Evolutionary conservation across 2,113 vertebrate genomes (phyloP).

Genomic region (Hepsetus odoe): DNA sequence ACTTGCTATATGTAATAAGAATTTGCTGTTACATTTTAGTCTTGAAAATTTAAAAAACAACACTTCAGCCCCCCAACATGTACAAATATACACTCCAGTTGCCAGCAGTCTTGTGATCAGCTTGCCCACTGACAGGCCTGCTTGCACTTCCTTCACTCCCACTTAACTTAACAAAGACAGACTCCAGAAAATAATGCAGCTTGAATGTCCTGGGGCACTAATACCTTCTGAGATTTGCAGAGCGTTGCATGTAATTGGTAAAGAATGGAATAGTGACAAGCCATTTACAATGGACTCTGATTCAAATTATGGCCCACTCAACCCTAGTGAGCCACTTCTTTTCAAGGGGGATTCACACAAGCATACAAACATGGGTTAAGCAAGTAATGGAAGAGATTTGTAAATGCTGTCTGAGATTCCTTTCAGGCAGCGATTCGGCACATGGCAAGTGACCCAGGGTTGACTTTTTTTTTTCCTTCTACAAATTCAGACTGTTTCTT

Average conservation of each 20-base stretch:
- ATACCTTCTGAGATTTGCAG: conserved; percentile 46
- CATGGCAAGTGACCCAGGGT: background rate
- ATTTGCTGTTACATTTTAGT: too few species aligned
- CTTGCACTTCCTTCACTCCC: conserved; percentile 50
- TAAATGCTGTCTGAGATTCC: conserved; percentile 6
- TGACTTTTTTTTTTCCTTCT: background rate
- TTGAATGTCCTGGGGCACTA: conserved; percentile 32
- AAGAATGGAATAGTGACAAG: conserved; percentile 37
- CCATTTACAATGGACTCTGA: conserved; percentile 38
- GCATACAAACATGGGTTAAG: conserved; percentile 39
- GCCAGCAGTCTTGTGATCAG: conserved; percentile 54
- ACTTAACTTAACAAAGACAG: conserved; percentile 54
- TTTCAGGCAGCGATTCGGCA: conserved; percentile 18
- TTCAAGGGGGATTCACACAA: conserved; percentile 34
- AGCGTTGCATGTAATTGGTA: conserved; percentile 42
- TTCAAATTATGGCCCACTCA: conserved; percentile 41
- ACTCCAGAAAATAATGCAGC: conserved; percentile 25
- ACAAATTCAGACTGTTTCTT: too few species aligned
- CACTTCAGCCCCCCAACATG: background rate
- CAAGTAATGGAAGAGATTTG: conserved; percentile 29
- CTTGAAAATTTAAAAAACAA: conserved; percentile 25
- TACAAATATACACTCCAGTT: conserved; percentile 31
- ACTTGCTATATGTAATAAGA: too few species aligned
- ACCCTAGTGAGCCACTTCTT: conserved; percentile 25
- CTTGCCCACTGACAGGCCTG: conserved; percentile 55